Evolutionary conservation across 2,888 invertebrate species (phyloP).

Genomic region (Eupithecia subfuscata): DNA sequence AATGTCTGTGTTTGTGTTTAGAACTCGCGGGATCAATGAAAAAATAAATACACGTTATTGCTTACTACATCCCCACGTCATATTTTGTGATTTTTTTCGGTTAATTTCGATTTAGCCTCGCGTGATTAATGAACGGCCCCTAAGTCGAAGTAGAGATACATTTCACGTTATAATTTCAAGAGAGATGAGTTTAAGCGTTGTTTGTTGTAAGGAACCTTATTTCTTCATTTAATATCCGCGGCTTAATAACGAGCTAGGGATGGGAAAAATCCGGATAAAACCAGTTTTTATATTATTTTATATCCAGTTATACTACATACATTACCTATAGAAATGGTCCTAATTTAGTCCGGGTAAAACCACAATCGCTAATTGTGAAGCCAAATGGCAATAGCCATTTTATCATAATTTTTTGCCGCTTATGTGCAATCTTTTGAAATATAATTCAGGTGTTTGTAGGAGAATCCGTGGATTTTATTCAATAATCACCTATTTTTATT

Average conservation of each 20-base stretch:
- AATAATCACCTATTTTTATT: too few species aligned
- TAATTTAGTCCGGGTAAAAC: neutral
- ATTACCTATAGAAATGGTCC: too few species aligned
- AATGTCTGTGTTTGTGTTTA: too few species aligned
- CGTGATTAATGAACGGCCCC: too few species aligned
- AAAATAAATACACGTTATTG: too few species aligned
- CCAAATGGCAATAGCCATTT: neutral
- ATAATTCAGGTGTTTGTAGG: neutral
- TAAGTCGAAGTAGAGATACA: neutral
- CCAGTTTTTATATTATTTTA: neutral
- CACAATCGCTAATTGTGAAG: neutral
- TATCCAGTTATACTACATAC: neutral
- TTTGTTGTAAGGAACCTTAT: slow-evolving; percentile 30
- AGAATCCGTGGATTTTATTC: neutral
- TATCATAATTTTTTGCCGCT: neutral
- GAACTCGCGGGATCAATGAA: too few species aligned
- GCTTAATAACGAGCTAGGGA: slow-evolving; percentile 23
- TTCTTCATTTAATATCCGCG: slow-evolving; percentile 34
- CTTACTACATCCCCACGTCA: too few species aligned
- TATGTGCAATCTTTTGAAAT: neutral
- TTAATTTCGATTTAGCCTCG: too few species aligned
- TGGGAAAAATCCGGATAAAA: slow-evolving; percentile 6
- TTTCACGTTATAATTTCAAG: slow-evolving; percentile 29
- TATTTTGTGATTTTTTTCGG: too few species aligned
- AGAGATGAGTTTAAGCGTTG: slow-evolving; percentile 25